Evolutionary conservation across 2,888 invertebrate species (phyloP).

Genomic region (Parapristionchus giblindavisi): DNA sequence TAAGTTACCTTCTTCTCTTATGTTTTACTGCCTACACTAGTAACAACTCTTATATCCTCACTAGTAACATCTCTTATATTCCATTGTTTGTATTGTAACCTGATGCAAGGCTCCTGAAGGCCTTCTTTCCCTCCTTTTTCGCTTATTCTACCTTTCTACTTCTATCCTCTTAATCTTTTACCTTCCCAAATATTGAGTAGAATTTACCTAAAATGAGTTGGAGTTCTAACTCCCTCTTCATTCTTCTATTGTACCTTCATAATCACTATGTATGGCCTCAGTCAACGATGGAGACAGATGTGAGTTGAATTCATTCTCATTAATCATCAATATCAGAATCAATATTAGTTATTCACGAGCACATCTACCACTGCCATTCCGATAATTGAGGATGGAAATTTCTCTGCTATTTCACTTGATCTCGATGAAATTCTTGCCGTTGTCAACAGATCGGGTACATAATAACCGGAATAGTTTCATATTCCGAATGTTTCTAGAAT

Average conservation of each 20-base stretch:
- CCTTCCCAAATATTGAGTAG: too few relatives aligned
- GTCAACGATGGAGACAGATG: constrained; percentile 5
- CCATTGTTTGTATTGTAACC: constrained; percentile 14
- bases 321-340: background rate
- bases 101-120: background rate
- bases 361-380: background rate
- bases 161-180: too few relatives aligned
- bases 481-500: background rate
- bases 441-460: constrained; percentile 5
- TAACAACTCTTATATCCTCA: too few relatives aligned
- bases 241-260: background rate
- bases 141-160: background rate
- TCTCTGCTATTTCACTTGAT: background rate
- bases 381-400: background rate
- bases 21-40: too few relatives aligned
- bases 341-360: background rate
- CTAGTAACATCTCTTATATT: too few relatives aligned
- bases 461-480: background rate
- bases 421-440: constrained; percentile 5
- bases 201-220: background rate
- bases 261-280: background rate
- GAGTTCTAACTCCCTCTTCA: background rate
- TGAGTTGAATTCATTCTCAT: background rate
- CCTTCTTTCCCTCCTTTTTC: constrained; percentile 4
- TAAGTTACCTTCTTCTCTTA: background rate